A percentile compares a stretch with the other conserved stretches of the same genome.
phyloP scores from a whole-genome alignment of 1,140 invertebrate species.

The Drosophila nigromelanica region DNA sequence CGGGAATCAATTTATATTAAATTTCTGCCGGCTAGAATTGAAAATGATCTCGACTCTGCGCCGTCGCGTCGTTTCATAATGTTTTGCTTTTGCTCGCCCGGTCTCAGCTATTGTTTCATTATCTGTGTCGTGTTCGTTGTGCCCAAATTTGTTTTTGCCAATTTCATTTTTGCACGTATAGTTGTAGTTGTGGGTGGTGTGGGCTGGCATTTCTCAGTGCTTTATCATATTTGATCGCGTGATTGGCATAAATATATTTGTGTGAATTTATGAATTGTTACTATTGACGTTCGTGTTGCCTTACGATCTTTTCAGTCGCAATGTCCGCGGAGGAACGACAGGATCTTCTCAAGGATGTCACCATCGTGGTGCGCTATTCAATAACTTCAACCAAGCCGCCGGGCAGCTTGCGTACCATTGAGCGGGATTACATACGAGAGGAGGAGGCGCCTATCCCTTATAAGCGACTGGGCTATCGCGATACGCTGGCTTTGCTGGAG shows the following conservation, averaged over 20 bases:
- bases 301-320: no score
- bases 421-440: slow-evolving; percentile 54
- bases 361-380: slow-evolving; percentile 64
- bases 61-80: slow-evolving; percentile 5
- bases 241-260: slow-evolving; percentile 21
- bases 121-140: slow-evolving; percentile 20
- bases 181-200: slow-evolving; percentile 33
- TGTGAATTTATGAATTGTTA: not conserved
- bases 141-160: slow-evolving; percentile 31
- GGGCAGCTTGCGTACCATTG: slow-evolving; percentile 42
- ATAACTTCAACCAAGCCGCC: slow-evolving; percentile 69
- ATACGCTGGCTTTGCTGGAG: slow-evolving; percentile 47
- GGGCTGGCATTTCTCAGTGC: slow-evolving; percentile 23
- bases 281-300: no score
- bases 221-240: slow-evolving; percentile 39
- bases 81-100: not conserved
- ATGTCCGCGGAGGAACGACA: slow-evolving; percentile 32
- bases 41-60: slow-evolving; percentile 12
- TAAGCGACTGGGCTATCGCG: slow-evolving; percentile 46
- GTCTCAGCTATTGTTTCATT: slow-evolving; percentile 14
- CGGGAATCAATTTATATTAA: not conserved
- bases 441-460: slow-evolving; percentile 59
- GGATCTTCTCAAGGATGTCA: slow-evolving; percentile 34
- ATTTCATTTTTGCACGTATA: slow-evolving; percentile 38
- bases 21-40: not conserved